Percentiles rank a stretch among this genome's conserved stretches.
Evolutionary conservation across 2,113 vertebrate species (phyloP).

Genomic region (Macquaria ambigua): DNA sequence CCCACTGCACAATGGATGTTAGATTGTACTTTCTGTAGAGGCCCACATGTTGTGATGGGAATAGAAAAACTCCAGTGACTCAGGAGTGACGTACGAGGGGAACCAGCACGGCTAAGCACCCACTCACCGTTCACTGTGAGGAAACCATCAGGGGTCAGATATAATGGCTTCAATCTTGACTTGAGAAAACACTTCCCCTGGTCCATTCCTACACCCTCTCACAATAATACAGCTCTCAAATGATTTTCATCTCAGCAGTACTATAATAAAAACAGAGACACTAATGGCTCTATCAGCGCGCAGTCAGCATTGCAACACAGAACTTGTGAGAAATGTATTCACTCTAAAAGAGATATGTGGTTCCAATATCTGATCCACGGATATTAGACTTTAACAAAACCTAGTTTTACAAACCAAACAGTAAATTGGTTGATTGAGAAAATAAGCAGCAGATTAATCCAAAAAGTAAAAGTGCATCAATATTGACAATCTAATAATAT

Average conservation of each 20-base stretch:
- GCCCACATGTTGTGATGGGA: slow-evolving; percentile 58
- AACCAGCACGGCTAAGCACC: slow-evolving; percentile 36
- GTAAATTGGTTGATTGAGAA: not conserved
- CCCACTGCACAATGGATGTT: slow-evolving; percentile 34
- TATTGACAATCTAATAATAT: not conserved
- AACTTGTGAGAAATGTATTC: slow-evolving; percentile 25
- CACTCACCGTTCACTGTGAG: slow-evolving; percentile 60
- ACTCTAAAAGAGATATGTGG: slow-evolving; percentile 3
- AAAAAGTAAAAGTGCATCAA: not conserved
- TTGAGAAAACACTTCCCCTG: slow-evolving; percentile 47
- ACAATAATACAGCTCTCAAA: slow-evolving; percentile 50
- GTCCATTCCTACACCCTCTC: slow-evolving; percentile 34
- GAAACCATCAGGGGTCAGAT: slow-evolving; percentile 61
- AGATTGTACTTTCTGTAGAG: slow-evolving; percentile 38
- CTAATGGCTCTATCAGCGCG: slow-evolving; percentile 49
- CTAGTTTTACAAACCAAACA: too few species aligned
- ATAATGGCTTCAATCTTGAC: slow-evolving; percentile 54
- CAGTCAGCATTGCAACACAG: slow-evolving; percentile 26
- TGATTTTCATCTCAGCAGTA: slow-evolving; percentile 45
- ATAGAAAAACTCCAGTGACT: slow-evolving; percentile 60
- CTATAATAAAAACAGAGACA: slow-evolving; percentile 44
- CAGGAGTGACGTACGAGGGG: slow-evolving; percentile 33
- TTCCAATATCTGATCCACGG: slow-evolving; percentile 26
- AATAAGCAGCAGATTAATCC: not conserved
- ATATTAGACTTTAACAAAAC: not conserved